These are phyloP conservation scores for Oxycera nigricornis DNA, from an alignment of 2,888 invertebrate species.

Conservation along the genomic window DNA sequence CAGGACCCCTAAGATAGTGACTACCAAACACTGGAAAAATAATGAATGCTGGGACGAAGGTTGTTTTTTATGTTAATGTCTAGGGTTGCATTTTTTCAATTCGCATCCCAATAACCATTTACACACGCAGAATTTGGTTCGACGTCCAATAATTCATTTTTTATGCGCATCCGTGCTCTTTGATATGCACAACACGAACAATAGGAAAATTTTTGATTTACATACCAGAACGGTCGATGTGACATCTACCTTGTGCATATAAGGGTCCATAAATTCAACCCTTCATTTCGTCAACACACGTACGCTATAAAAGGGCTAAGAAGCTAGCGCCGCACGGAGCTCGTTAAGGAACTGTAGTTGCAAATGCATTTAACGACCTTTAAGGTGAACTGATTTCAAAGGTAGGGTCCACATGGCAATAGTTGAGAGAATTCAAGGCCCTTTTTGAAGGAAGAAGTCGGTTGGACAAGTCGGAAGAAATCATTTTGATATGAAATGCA, in stretches of 20 bases:
- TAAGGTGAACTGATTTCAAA: too few relatives aligned
- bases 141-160: constrained; percentile 38
- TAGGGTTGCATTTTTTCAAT: constrained; percentile 50
- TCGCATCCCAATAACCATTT: background rate
- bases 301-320: constrained; percentile 6
- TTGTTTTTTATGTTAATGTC: constrained; percentile 50
- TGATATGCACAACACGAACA: constrained; percentile 51
- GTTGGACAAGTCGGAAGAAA: too few relatives aligned
- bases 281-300: background rate
- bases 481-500: too few relatives aligned
- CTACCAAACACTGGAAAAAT: constrained; percentile 17
- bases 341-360: constrained; percentile 5
- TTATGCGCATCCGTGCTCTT: constrained; percentile 36
- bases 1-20: background rate
- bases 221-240: constrained; percentile 61
- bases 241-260: constrained; percentile 46
- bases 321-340: constrained; percentile 14
- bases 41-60: constrained; percentile 14
- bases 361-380: constrained; percentile 25
- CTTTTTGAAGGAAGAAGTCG: too few relatives aligned
- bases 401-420: too few relatives aligned
- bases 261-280: constrained; percentile 18
- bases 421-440: too few relatives aligned
- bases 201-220: constrained; percentile 59
- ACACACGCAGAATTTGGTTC: constrained; percentile 5